Evolutionary conservation across 2,888 invertebrate species (phyloP), one percentile per base, ranked within the genome.

Genomic region (Celastrina argiolus): DNA sequence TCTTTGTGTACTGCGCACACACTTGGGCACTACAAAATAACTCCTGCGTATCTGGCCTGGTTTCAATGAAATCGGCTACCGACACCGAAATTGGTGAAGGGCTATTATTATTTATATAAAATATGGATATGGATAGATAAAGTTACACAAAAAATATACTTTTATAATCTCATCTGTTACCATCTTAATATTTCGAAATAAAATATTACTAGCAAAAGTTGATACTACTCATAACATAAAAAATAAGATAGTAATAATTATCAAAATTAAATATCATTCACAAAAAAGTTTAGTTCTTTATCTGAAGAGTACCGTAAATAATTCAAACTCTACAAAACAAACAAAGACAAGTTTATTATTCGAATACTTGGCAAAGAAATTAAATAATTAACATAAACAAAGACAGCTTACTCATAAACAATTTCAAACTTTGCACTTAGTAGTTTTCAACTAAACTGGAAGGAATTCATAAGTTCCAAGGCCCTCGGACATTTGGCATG

Each of bases 381-480:
- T 63, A 67, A 67, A 69, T 51, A 66, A 67, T 67, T 64, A 69
- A 70, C 68, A 68, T 70, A 70, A 72, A 71, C 63, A 63, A 63
- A 70, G 68, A 67, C 70, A 66, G 66, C 67, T 64, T 36, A 68
- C 66, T 68, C 65, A 65, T 68, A 70, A 72, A 71, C 71, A 73
- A 69, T 71, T 69, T 67, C 66, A 59, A 72, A 74, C 74, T 74
- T 73, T 68, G 66, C 72, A 71, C 72, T 74, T 69, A 72, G 68
- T 56, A 67, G 67, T 70, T 70, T 69, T 69, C 63, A 70, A 70
- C 61, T 65, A 71, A 70, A 70, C 61, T 65, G 71, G 66, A 65
- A 51, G 71, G 71, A 71, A 71, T 72, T 70, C 70, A 65, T 70
- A 74, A 75, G 72, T 73, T 72, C 69, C 63, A 64, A 66, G 64